Base-by-base conservation (phyloP, 2,113 vertebrate genomes). In the Megaleporinus macrocephalus region DNA sequence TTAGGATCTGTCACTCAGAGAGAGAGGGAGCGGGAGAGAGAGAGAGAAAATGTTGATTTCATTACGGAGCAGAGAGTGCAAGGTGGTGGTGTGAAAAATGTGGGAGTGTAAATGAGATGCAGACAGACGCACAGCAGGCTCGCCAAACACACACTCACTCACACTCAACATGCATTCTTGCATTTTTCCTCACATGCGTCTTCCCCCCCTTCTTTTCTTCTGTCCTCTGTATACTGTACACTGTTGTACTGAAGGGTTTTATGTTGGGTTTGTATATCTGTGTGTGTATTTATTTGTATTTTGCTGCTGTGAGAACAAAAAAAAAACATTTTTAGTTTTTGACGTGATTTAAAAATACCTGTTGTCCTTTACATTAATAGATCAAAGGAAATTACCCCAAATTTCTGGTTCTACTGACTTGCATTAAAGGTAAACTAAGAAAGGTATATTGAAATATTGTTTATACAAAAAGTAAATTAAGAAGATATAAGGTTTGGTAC, bases 71-170 rank as follows among this genome's bases (percentile, higher is more conserved):
- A 72, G 82, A 80, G 69, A 61, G 88, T 87, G 87, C 41, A 82
- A 83, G 81, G 79, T 69, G 1, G 79, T 76, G 80, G 90, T 91
- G 90, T 90, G 88, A 88, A 80, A 93, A 91, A 89, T 85, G 90
- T 90, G 89, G 86, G 90, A 89, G 90, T 89, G 91, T 88, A 91
- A 92, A 93, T 93, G 92, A 93, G 93, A 92, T 91, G 88, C 91
- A 93, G 92, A 90, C 92, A 90, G 89, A 82, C 85, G 89, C 90
- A 85, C 88, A 90, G 90, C 86, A 89, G 84, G 80, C 81, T 77
- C 61, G n/a, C 62, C 74, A 47, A 80, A 75, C 70, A 41, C 66
- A 63, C 61, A 49, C 29, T 4, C 76, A 44, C 69, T 29, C 76
- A 51, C 0, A 72, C 68, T 73, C 36, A 36, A 15, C 30, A 68